These are phyloP conservation scores for Caenorhabditis parvicauda DNA, from an alignment of 2,888 invertebrate species.

Conservation along the genomic window DNA sequence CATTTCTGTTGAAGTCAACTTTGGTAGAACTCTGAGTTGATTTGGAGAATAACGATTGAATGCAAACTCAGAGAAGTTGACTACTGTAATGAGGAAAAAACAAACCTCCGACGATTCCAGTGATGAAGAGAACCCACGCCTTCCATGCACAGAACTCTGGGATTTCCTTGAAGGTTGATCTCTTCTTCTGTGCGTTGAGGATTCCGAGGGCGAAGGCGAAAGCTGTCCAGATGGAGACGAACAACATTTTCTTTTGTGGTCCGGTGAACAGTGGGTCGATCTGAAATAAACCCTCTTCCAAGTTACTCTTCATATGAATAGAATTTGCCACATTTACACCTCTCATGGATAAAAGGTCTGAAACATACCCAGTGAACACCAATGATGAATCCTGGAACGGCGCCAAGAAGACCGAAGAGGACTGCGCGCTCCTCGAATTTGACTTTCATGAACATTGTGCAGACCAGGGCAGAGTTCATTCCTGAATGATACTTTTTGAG, in stretches of 20 bases:
- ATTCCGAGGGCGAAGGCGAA: slow-evolving; percentile 62
- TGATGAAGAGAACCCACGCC: slow-evolving; percentile 47
- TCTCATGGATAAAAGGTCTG: not conserved
- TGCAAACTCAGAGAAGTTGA: too few relatives aligned
- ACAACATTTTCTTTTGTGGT: slow-evolving; percentile 62
- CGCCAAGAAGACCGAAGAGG: slow-evolving; percentile 51
- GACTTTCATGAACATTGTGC: slow-evolving; percentile 60
- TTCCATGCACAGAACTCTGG: slow-evolving; percentile 56
- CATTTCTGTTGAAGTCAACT: not conserved
- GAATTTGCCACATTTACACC: too few relatives aligned
- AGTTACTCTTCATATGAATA: slow-evolving; percentile 3
- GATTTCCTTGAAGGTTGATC: slow-evolving; percentile 47
- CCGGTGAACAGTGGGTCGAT: slow-evolving; percentile 56
- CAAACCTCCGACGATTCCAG: slow-evolving; percentile 61
- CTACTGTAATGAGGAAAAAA: too few relatives aligned
- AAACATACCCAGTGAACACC: slow-evolving; percentile 48
- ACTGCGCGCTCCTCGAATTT: slow-evolving; percentile 56
- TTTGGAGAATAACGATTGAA: too few relatives aligned
- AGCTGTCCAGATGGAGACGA: slow-evolving; percentile 62
- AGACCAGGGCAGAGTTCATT: slow-evolving; percentile 60
- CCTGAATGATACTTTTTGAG: too few relatives aligned
- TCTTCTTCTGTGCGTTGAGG: slow-evolving; percentile 56
- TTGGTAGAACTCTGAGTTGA: too few relatives aligned
- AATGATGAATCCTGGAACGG: slow-evolving; percentile 57
- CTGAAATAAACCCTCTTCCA: slow-evolving; percentile 4